phyloP scores from a whole-genome alignment of 2,888 invertebrate genomes.

The Agonum fuliginosum region DNA sequence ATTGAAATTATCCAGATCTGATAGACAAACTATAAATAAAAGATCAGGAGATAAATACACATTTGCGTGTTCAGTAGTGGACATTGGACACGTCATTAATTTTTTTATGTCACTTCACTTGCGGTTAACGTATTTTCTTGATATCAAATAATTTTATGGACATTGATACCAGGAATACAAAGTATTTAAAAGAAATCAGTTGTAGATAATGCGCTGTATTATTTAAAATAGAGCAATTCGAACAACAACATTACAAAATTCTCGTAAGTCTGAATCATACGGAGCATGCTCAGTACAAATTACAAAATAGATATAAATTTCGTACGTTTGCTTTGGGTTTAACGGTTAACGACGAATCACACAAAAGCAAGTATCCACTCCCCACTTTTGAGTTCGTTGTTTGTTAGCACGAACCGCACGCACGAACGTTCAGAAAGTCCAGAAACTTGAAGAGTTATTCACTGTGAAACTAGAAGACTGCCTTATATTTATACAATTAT shows the following conservation, averaged over 20 bases:
- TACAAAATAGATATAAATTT: not conserved
- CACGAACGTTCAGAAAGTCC: not conserved
- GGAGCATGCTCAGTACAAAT: slow-evolving; percentile 44
- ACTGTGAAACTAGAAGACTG: slow-evolving; percentile 28
- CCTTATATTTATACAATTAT: slow-evolving; percentile 1
- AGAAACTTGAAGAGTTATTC: not conserved
- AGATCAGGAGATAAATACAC: no score
- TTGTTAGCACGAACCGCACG: not conserved
- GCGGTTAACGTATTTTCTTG: no score
- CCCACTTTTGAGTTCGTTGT: slow-evolving; percentile 33
- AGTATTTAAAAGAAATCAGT: not conserved
- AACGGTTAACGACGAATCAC: slow-evolving; percentile 42
- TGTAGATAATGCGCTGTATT: slow-evolving; percentile 20
- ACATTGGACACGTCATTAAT: no score
- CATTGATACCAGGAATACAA: not conserved
- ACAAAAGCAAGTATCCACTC: slow-evolving; percentile 39
- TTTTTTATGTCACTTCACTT: not conserved
- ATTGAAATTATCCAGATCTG: no score
- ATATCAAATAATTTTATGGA: no score
- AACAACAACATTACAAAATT: slow-evolving; percentile 19
- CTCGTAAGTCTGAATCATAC: slow-evolving; percentile 17
- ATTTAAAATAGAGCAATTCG: slow-evolving; percentile 1
- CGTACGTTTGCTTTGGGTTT: slow-evolving; percentile 24
- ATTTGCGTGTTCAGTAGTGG: no score
- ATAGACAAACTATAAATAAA: no score